phyloP scores from a whole-genome alignment of 2,888 invertebrate species.

The Caenorhabditis imperialis region DNA sequence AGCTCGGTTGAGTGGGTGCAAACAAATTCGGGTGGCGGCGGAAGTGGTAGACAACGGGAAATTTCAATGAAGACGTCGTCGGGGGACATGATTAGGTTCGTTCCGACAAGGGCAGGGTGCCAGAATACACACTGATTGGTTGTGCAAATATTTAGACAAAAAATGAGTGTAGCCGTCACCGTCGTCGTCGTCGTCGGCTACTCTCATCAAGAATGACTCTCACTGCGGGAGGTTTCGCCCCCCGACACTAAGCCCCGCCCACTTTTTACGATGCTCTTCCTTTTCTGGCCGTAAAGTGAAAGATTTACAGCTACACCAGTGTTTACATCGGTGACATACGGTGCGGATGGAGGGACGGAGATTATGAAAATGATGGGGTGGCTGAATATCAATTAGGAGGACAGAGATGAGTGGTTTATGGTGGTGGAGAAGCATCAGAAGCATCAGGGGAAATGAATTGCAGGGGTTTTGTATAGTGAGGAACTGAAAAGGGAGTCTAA shows the following conservation, averaged over 20 bases:
- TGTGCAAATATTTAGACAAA: slow-evolving; percentile 28
- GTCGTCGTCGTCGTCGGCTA: too few species aligned
- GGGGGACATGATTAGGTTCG: slow-evolving; percentile 42
- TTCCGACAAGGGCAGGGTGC: slow-evolving; percentile 13
- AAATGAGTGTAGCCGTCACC: too few species aligned
- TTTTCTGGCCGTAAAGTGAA: slow-evolving; percentile 48
- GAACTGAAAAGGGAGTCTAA: too few species aligned
- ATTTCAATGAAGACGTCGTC: slow-evolving; percentile 39
- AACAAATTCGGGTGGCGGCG: slow-evolving; percentile 35
- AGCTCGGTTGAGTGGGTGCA: slow-evolving; percentile 42
- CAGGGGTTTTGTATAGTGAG: too few species aligned
- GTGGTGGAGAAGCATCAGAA: too few species aligned
- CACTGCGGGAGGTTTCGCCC: slow-evolving; percentile 8
- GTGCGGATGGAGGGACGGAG: slow-evolving; percentile 23
- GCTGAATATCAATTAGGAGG: slow-evolving; percentile 29
- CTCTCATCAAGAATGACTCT: slow-evolving; percentile 22
- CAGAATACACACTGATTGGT: slow-evolving; percentile 24
- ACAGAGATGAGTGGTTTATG: not conserved
- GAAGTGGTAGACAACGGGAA: slow-evolving; percentile 32
- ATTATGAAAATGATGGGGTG: slow-evolving; percentile 44
- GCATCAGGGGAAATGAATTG: too few species aligned
- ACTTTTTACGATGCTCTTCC: too few species aligned
- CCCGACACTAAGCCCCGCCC: slow-evolving; percentile 1
- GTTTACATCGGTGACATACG: slow-evolving; percentile 42
- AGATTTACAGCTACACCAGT: slow-evolving; percentile 40